Conservation (phyloP, 2,797 vertebrate species). For the Enteromius paludinosus region DNA sequence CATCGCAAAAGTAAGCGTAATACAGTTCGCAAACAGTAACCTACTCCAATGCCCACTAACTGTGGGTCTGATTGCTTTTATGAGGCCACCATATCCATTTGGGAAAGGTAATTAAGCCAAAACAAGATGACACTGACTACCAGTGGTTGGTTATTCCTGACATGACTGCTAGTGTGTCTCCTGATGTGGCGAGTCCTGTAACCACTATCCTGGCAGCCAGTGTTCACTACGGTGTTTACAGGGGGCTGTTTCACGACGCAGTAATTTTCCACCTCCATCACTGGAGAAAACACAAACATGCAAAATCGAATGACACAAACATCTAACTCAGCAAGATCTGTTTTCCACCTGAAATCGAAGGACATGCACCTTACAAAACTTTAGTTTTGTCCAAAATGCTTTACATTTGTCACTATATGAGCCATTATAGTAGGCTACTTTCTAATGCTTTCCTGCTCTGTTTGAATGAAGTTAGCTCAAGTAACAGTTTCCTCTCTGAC, state of each 20-base stretch:
- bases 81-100: not conserved
- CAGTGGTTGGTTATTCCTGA: not conserved
- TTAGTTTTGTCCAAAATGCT: not conserved
- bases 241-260: constrained; percentile 22
- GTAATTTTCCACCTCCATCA: constrained; percentile 49
- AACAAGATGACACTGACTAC: not conserved
- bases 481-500: not conserved
- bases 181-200: constrained; percentile 14
- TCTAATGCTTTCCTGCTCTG: not conserved
- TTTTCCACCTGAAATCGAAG: not conserved
- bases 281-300: constrained; percentile 16
- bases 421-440: not conserved
- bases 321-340: not conserved
- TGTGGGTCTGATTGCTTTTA: not conserved
- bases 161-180: not conserved
- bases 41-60: not conserved
- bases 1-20: constrained; percentile 8
- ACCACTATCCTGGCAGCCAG: not conserved
- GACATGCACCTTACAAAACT: not conserved
- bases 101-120: not conserved
- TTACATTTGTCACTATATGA: not conserved
- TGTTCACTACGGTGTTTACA: constrained; percentile 35
- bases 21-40: not conserved
- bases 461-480: not conserved
- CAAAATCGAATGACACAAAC: constrained; percentile 1